Base-by-base conservation (phyloP, 2,797 vertebrate genomes). In the Urocyon cinereoargenteus region DNA sequence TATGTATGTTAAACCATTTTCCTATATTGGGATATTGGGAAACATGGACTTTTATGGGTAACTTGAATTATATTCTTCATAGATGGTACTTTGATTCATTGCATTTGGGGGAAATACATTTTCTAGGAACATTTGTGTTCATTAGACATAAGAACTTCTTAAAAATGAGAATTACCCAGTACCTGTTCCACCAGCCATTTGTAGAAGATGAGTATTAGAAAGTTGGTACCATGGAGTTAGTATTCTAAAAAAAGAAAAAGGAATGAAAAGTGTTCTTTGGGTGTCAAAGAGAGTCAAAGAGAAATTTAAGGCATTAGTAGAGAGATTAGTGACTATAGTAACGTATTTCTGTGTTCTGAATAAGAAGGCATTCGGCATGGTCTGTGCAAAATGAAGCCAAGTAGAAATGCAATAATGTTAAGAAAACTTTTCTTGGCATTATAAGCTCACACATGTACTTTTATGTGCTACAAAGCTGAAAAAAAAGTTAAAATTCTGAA, bases 351-450 rank as follows among this genome's bases (percentile, higher is more conserved):
- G 49, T 93, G 36, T 81, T 94, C 64, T 24, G 36, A 18, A 55
- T 90, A 82, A 93, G 34, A 84, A 78, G 26, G 21, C 64, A 62
- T 53, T 87, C 64, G 0, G 10, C 77, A 78, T 22, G 24, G 66
- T 86, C 55, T 90, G 5, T 73, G 66, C 34, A 62, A 90, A 87
- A 62, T 31, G 66, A 82, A 96, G 64, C 79, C 92, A 90, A 90
- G 81, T 49, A 94, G 77, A 93, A 97, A 90, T 86, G 82, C 66
- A 89, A 59, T 75, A 87, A 86, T n/a, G 83, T 82, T 94, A 96
- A 93, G 86, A 97, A 96, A 96, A 86, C 66, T 89, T 89, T 90
- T 92, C 88, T 97, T 96, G 94, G 97, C 94, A 81, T 59, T 79
- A 16, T 62, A 88, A 96, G 91, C 51, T 79, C 73, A 84, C 62